Evolutionary conservation across 2,797 vertebrate species (phyloP), one percentile per base, ranked within the genome.

Genomic region (Xiphophorus birchmanni): DNA sequence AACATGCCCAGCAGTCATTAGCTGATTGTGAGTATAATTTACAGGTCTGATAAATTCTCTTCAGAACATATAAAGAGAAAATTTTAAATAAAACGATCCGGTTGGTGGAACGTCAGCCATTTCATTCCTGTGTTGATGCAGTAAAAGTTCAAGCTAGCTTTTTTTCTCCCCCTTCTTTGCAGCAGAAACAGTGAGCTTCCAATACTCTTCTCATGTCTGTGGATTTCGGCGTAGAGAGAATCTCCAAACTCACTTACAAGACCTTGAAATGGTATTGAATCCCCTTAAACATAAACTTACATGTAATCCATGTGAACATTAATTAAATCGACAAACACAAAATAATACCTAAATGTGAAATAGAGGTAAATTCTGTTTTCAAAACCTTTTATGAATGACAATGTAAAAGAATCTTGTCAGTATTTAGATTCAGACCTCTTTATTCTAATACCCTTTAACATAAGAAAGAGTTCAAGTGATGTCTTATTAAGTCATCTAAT

Each of bases 1-100:
- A 89, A 94, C 93, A 93, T 90, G 88, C 85, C 71, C 74, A 0
- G 75, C 2, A 52, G 85, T 93, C 92, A 93, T 95, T 93, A 93
- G 93, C 90, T 94, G 92, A 94, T 93, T 93, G 93, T 87, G 90
- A 84, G 80, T 85, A 84, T 86, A 76, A 83, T 92, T 93, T 93
- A 94, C 85, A 87, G 84, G 87, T 86, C 79, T 47, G 63, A 82
- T 89, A 76, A 76, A 80, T 90, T 80, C 50, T 67, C 76, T 42
- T 74, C 76, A 75, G 78, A 58, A 58, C 76, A 80, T 78, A 78
- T 86, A 84, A 92, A 87, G 84, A 37, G 75, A 77, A 81, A 40
- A 40, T 40, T 48, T 58, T 42, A 76, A 37, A 26, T 54, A 78
- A 85, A 89, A 83, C 52, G 23, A 23, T 78, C 35, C 75, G 74